A percentile compares a stretch with the other conserved stretches of the same genome.
Evolutionary conservation across 2,113 vertebrate species (phyloP).

Genomic region (Todiramphus chloris): DNA sequence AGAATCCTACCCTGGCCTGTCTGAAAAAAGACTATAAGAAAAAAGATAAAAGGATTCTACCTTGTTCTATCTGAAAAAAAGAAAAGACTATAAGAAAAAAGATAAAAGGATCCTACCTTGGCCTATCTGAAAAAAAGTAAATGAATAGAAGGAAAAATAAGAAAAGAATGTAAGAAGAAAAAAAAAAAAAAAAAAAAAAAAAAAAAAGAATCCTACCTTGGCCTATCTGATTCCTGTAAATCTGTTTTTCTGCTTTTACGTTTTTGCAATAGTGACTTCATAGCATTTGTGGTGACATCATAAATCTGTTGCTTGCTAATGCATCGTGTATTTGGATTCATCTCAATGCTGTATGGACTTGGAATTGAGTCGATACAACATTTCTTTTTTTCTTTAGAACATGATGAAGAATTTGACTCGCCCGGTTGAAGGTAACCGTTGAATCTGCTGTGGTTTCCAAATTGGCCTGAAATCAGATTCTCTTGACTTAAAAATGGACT

Average conservation of each 20-base stretch:
- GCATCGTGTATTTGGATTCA: constrained; percentile 40
- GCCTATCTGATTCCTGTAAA: background rate
- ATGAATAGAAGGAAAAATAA: too few species aligned
- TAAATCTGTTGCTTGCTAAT: constrained; percentile 61
- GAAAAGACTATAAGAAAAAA: too few species aligned
- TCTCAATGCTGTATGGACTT: constrained; percentile 48
- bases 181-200: background rate
- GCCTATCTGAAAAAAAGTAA: background rate
- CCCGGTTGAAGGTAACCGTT: constrained; percentile 17
- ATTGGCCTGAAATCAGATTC: constrained; percentile 10
- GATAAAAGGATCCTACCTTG: background rate
- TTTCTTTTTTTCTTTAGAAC: background rate
- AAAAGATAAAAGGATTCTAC: background rate
- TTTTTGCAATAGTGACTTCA: constrained; percentile 41
- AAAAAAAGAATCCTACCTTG: background rate
- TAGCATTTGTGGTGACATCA: constrained; percentile 56
- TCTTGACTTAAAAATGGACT: constrained; percentile 31
- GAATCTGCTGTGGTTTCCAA: background rate
- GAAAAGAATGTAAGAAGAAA: background rate
- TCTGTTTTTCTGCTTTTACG: constrained; percentile 51
- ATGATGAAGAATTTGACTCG: constrained; percentile 8
- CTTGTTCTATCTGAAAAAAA: background rate
- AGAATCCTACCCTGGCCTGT: background rate
- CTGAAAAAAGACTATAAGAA: too few species aligned
- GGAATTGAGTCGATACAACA: constrained; percentile 37